Evolutionary conservation across 2,888 invertebrate genomes (phyloP).

Genomic region (Chromoteleia sp.): DNA sequence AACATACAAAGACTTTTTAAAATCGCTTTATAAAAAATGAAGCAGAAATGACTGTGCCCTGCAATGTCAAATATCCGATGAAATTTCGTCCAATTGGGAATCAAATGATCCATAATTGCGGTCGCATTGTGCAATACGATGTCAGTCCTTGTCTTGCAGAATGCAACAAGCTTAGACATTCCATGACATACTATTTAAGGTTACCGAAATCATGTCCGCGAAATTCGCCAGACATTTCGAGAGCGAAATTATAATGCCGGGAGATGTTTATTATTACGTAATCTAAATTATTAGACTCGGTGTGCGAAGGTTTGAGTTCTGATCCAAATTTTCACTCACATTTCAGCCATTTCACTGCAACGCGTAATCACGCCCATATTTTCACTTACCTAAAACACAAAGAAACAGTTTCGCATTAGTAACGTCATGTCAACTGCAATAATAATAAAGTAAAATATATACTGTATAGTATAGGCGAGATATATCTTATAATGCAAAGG

Average conservation of each 20-base stretch:
- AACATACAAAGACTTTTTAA: too few relatives aligned
- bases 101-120: conserved; percentile 37
- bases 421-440: too few relatives aligned
- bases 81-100: conserved; percentile 19
- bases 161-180: conserved; percentile 40
- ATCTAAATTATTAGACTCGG: background rate
- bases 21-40: background rate
- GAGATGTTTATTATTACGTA: background rate
- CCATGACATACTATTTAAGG: conserved; percentile 35
- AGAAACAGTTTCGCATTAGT: conserved; percentile 2
- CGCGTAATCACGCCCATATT: background rate
- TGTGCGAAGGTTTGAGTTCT: conserved; percentile 10
- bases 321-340: conserved; percentile 26
- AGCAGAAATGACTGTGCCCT: conserved; percentile 2
- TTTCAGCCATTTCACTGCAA: background rate
- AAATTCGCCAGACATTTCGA: conserved; percentile 13
- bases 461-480: background rate
- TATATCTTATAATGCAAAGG: too few relatives aligned
- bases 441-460: too few relatives aligned
- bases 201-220: conserved; percentile 26
- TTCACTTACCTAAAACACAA: conserved; percentile 48
- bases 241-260: background rate
- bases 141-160: conserved; percentile 17
- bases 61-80: conserved; percentile 28
- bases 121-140: conserved; percentile 22